A percentile compares a stretch with the other conserved stretches of the same genome.
These are phyloP conservation scores for Polyommatus icarus DNA, from an alignment of 2,888 invertebrate species.

Conservation along the genomic window DNA sequence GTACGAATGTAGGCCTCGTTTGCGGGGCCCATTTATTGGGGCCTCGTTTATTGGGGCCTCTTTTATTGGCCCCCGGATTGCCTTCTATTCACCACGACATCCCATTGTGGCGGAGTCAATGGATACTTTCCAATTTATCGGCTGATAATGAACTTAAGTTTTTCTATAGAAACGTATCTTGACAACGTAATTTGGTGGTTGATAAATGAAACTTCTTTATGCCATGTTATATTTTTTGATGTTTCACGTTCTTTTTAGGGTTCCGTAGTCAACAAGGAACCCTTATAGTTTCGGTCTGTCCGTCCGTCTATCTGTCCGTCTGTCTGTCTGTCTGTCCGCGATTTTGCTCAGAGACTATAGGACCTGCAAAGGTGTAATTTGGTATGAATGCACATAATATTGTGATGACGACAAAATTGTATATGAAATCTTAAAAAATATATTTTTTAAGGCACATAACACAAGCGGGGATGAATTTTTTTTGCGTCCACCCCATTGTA, in stretches of 20 bases:
- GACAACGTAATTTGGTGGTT: slow-evolving; percentile 8
- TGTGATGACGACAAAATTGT: no score
- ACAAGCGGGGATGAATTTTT: no score
- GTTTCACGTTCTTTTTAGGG: neutral
- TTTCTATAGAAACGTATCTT: slow-evolving; percentile 18
- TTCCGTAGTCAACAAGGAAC: neutral
- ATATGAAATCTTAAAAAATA: no score
- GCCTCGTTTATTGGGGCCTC: slow-evolving; percentile 2
- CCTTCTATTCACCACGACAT: slow-evolving; percentile 31
- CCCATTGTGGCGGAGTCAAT: slow-evolving; percentile 35
- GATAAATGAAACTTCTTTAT: slow-evolving; percentile 7
- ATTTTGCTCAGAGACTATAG: no score
- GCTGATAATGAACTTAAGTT: slow-evolving; percentile 27
- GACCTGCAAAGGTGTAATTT: no score
- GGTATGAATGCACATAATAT: no score
- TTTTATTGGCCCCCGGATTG: slow-evolving; percentile 32
- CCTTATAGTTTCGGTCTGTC: no score
- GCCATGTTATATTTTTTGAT: neutral
- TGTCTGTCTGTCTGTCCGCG: no score
- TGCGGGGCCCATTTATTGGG: neutral
- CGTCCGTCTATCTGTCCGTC: no score
- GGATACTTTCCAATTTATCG: slow-evolving; percentile 31
- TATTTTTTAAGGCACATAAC: no score
- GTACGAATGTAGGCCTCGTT: slow-evolving; percentile 22
- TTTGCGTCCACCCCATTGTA: no score